A percentile compares a stretch with the other conserved stretches of the same genome.
Evolutionary conservation across 2,113 vertebrate species (phyloP).

Genomic region (Athene noctua): DNA sequence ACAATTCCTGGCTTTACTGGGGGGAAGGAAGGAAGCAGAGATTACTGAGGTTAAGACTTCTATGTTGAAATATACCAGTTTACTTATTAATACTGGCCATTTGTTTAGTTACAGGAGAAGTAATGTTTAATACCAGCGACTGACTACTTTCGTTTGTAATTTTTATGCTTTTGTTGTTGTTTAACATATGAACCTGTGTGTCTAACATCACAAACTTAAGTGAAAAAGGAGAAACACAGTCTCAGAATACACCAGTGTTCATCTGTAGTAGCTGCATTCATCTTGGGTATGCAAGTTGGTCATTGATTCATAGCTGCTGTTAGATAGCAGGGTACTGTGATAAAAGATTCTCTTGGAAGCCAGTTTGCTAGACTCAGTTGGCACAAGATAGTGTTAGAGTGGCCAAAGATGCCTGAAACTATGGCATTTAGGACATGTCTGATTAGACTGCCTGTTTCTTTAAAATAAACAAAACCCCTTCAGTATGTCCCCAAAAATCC

Average conservation of each 20-base stretch:
- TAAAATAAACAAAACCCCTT: background rate
- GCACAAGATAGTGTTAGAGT: background rate
- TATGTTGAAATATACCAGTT: background rate
- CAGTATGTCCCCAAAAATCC: background rate
- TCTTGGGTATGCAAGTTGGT: background rate
- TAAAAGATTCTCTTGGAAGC: background rate
- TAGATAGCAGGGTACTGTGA: background rate
- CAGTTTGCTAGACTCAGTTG: background rate
- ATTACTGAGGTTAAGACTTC: background rate
- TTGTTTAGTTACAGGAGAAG: conserved; percentile 11
- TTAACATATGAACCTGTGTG: background rate
- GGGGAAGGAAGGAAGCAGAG: background rate
- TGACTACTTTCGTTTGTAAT: background rate
- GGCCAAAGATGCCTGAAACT: background rate
- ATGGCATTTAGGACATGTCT: background rate
- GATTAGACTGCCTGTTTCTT: background rate
- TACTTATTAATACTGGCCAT: background rate
- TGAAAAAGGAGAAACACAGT: background rate
- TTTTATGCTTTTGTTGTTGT: background rate
- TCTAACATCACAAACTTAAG: background rate
- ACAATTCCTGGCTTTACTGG: background rate
- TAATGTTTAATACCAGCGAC: background rate
- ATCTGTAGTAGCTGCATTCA: background rate
- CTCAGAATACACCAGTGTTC: background rate
- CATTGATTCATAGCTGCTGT: background rate